Evolutionary conservation across 2,888 invertebrate species (phyloP), one percentile per base, ranked within the genome.

Genomic region (Spisula solida): DNA sequence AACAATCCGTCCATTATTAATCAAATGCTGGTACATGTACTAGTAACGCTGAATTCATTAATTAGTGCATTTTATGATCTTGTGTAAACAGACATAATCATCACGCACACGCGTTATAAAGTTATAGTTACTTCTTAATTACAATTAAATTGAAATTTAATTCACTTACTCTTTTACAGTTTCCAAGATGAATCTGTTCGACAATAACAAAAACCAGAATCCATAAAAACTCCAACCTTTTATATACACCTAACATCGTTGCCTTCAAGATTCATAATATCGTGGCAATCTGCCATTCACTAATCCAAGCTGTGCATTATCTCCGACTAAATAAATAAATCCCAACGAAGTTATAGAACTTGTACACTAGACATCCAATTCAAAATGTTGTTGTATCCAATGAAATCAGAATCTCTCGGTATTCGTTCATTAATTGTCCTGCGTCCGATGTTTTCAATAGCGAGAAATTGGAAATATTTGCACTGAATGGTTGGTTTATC

Each of bases 221-320:
- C 60, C 60, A 66, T n/a, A 66, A 0, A n/a, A 25, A 8, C 8
- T 66, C 60, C 2, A 25, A 25, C 25, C 60, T 66, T 66, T 25
- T 66, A 66, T 66, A 25, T 25, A 66, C 60, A 10, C 60, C 60
- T 25, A 66, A 25, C 60, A 66, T 66, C 60, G 25, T 25, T 66
- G 60, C 25, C 60, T 66, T 66, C 60, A 66, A 66, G n/a, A 66
- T 5, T 66, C 60, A 66, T 66, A 66, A n/a, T 25, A 66, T 25
- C 25, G 25, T 12, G 60, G 60, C 10, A 66, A 66, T n/a, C 10
- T 6, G 5, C 51, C 51, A 12, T 51, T n/a, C 60, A 66, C n/a
- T 66, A 66, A 25, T 66, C 60, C 60, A 25, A n/a, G n/a, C 6
- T 10, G 1, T 66, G n/a, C 25, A 66, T 66, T 66, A n/a, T 25